Evolutionary conservation across 2,113 vertebrate genomes (phyloP), one percentile per base, ranked within the genome.

Genomic region (Falco punctatus): DNA sequence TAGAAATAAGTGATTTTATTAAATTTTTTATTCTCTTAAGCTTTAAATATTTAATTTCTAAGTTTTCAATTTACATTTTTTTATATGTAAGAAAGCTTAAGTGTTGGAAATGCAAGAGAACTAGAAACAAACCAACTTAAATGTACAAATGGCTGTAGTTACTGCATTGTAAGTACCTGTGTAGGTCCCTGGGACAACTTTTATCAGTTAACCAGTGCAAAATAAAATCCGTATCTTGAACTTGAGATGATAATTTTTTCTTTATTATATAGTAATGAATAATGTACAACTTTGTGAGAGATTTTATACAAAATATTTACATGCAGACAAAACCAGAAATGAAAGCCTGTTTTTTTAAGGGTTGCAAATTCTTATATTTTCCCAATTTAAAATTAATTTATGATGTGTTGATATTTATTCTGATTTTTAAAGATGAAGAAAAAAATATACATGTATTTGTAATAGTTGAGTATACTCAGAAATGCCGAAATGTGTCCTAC

Each of bases 271-370:
- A 69, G 48, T 73, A 62, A 70, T 82, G 66, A 84, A 46, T 62
- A 54, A 69, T 8, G n/a, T 48, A 57, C 32, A 89, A 61, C 46
- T 90, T 86, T 42, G 28, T 64, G 82, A 88, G 57, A 92, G 42
- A 51, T 97, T 96, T 97, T 92, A 13, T 91, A 95, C 83, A 57
- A 81, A 85, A 86, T 92, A 81, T 38, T 96, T 94, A 57, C 73
- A 58, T 65, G 46, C 30, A 86, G 55, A 81, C 12, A 42, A 89
- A 93, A 83, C 13, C 28, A 78, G 81, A 91, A 94, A 92, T 17
- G 93, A 86, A 95, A 78, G 22, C 20, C 20, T 28, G 16, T 2
- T 3, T 84, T 77, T 95, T 66, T 49, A 75, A 92, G 10, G 15
- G 28, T 55, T 91, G 52, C 57, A 70, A 87, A 94, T 48, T 88